phyloP scores from a whole-genome alignment of 2,888 invertebrate species.

The Hirtodrosophila histrioides region DNA sequence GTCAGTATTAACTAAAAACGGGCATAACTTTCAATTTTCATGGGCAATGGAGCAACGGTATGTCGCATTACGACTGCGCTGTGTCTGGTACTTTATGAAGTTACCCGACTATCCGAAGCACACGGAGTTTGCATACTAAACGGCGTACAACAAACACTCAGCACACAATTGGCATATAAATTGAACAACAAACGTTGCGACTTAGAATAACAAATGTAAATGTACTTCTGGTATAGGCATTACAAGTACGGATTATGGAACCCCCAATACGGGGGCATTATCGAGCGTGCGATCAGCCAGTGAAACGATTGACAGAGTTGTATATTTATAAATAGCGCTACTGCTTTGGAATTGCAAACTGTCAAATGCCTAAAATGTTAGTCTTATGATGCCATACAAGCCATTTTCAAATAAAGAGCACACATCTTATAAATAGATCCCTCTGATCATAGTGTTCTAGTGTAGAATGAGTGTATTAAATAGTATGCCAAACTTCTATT shows the following conservation, averaged over 20 bases:
- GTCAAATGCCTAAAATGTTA: not conserved
- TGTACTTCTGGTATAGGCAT: constrained; percentile 36
- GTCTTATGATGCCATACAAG: too few relatives aligned
- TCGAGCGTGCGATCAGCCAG: constrained; percentile 19
- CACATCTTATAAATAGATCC: too few relatives aligned
- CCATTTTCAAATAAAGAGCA: too few relatives aligned
- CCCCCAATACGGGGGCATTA: constrained; percentile 3
- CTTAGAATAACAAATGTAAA: constrained; percentile 44
- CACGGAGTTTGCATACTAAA: constrained; percentile 64
- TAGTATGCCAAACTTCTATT: too few relatives aligned
- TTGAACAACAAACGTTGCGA: constrained; percentile 52
- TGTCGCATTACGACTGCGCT: constrained; percentile 22
- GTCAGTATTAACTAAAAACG: constrained; percentile 53
- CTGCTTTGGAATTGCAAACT: constrained; percentile 5
- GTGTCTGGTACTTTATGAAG: constrained; percentile 43
- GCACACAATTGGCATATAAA: constrained; percentile 60
- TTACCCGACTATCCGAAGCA: constrained; percentile 42
- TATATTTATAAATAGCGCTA: not conserved
- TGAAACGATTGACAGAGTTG: constrained; percentile 7
- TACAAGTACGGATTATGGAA: not conserved
- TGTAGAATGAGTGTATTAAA: too few relatives aligned
- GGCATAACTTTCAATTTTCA: constrained; percentile 75
- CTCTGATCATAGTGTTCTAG: too few relatives aligned
- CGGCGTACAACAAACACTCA: constrained; percentile 17
- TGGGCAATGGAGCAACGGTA: constrained; percentile 59